Evolutionary conservation across 2,888 invertebrate species (phyloP), one percentile per base, ranked within the genome.

Genomic region (Ptycholaimellus sp.): DNA sequence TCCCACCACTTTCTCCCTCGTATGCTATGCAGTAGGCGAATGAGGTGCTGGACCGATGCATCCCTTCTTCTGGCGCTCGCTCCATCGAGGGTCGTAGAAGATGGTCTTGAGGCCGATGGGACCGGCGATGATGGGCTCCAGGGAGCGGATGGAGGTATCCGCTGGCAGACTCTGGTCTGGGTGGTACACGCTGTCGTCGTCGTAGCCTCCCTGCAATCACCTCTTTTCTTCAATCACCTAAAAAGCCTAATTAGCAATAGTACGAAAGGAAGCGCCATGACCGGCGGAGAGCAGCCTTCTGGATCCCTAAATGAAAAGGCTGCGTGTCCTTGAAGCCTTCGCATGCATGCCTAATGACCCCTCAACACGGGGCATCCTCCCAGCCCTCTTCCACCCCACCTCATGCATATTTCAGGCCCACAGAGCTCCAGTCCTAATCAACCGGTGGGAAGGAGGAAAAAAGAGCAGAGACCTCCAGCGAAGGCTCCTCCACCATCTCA

Each of bases 21-120:
- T 9, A 23, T 23, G 6, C 7, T 9, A 23, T 23, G 25, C 25
- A 23, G 25, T 23, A 13, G 13, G 25, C 6, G 25, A 23, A 13
- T 23, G 25, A 13, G 7, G 13, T 9, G 25, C 25, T 23, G 25
- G 6, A 35, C 39, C 30, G 11, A 39, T 4, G 25, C 39, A 39
- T 11, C n/a, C 2, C 19, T 27, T 35, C 16, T 32, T 17, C 27
- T 39, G 39, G 2, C 14, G 18, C 3, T 21, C 14, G n/a, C 31
- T 25, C 35, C 39, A 35, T 30, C 39, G 30, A 4, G 39, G 39
- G 19, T 39, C 35, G 27, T 27, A 35, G 32, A 39, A 39, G 14
- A 39, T 18, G 2, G 35, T 31, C 18, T 35, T 35, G 16, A 39
- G 20, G 3, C 27, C 30, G 14, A 39, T 30, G 5, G 39, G 39